A percentile compares a stretch with the other conserved stretches of the same genome.
Conservation (phyloP, 2,797 vertebrate species). For the Mallotus villosus region DNA sequence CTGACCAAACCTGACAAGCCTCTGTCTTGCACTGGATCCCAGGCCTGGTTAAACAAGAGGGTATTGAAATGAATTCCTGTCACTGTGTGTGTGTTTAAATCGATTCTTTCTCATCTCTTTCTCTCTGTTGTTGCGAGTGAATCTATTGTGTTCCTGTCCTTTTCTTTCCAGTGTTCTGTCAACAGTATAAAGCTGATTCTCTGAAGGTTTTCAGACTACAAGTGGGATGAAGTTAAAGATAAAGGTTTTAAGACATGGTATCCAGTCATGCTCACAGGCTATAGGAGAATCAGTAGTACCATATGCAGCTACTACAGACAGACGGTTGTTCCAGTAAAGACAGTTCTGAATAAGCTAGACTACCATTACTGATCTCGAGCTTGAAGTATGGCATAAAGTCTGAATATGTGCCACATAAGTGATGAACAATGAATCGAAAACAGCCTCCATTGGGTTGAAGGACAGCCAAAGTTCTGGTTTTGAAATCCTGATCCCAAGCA, state of each 20-base stretch:
- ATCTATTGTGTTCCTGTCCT: neutral
- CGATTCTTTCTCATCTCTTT: constrained; percentile 10
- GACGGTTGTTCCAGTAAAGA: neutral
- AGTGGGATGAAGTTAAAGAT: neutral
- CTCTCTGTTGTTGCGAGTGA: constrained; percentile 16
- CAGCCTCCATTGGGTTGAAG: neutral
- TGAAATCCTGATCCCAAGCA: neutral
- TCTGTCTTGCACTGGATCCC: neutral
- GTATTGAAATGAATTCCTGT: constrained; percentile 15
- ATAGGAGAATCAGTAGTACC: neutral
- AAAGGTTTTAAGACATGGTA: constrained; percentile 4
- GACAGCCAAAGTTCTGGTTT: neutral
- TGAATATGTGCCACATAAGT: neutral
- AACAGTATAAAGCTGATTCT: neutral
- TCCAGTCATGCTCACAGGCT: neutral
- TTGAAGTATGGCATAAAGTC: neutral
- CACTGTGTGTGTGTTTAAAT: constrained; percentile 40
- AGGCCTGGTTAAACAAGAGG: constrained; percentile 5
- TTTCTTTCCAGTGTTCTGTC: constrained; percentile 6
- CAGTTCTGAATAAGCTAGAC: constrained; percentile 1
- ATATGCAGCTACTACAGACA: too few species aligned
- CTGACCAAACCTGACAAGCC: neutral
- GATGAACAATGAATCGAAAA: neutral
- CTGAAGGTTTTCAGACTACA: constrained; percentile 13
- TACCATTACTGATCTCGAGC: neutral